phyloP scores from a whole-genome alignment of 2,888 invertebrate genomes.

The Melanchra persicariae region DNA sequence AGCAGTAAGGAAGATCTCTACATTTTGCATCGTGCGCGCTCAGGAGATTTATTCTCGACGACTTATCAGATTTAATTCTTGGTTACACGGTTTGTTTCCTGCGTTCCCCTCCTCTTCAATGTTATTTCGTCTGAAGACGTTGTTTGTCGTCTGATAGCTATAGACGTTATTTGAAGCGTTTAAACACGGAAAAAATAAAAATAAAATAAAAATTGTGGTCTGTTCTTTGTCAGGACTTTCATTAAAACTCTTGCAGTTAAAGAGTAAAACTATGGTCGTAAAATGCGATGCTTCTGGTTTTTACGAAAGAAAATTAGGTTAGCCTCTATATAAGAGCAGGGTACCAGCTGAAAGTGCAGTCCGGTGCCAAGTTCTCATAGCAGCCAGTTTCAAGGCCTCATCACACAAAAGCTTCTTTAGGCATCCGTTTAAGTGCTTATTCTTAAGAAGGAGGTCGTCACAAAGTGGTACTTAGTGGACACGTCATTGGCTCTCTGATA shows the following conservation, averaged over 20 bases:
- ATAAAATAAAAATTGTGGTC: too few relatives aligned
- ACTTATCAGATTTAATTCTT: slow-evolving; percentile 67
- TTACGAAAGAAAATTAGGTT: slow-evolving; percentile 60
- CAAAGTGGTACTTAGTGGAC: slow-evolving; percentile 63
- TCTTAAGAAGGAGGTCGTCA: slow-evolving; percentile 65
- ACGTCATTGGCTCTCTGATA: slow-evolving; percentile 38
- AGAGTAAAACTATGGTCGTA: slow-evolving; percentile 14
- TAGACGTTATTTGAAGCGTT: slow-evolving; percentile 12
- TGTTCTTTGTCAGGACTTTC: slow-evolving; percentile 7
- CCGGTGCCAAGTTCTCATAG: slow-evolving; percentile 65
- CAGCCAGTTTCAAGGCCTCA: slow-evolving; percentile 67
- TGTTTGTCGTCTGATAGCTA: slow-evolving; percentile 25
- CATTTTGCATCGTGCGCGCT: slow-evolving; percentile 58
- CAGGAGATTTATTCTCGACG: slow-evolving; percentile 55
- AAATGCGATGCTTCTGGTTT: slow-evolving; percentile 17
- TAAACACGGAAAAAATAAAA: neutral
- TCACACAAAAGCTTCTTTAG: slow-evolving; percentile 72
- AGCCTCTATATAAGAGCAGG: slow-evolving; percentile 42
- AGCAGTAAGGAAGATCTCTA: slow-evolving; percentile 36
- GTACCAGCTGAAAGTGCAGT: slow-evolving; percentile 59
- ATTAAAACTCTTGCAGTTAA: slow-evolving; percentile 31
- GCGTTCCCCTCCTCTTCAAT: slow-evolving; percentile 49
- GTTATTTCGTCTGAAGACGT: slow-evolving; percentile 34
- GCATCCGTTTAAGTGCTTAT: slow-evolving; percentile 70
- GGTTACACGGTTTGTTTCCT: slow-evolving; percentile 48